These are phyloP conservation scores for Caenorhabditis sp. DNA, from an alignment of 2,888 invertebrate species.

Conservation along the genomic window DNA sequence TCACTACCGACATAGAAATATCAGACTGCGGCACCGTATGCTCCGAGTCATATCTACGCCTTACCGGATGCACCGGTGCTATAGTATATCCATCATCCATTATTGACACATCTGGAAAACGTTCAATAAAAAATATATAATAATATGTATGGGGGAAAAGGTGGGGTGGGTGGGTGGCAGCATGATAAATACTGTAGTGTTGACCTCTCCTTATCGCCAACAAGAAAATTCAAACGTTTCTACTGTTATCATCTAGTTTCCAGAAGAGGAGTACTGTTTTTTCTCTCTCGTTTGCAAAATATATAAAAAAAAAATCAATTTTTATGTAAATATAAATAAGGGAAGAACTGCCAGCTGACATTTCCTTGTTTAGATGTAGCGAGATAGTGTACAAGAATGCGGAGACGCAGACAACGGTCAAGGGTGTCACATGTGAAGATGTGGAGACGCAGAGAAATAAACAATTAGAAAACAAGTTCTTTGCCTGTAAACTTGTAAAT, in stretches of 20 bases:
- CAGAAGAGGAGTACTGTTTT: too few relatives aligned
- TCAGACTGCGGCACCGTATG: conserved; percentile 49
- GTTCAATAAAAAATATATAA: not conserved
- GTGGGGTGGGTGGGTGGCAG: too few relatives aligned
- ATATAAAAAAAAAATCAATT: too few relatives aligned
- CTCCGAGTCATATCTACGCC: conserved; percentile 32
- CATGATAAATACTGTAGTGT: not conserved
- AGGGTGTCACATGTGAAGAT: not conserved
- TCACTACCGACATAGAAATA: conserved; percentile 60
- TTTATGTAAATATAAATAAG: too few relatives aligned
- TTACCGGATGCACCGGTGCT: conserved; percentile 24
- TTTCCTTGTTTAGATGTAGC: not conserved
- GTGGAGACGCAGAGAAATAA: not conserved
- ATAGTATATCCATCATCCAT: not conserved
- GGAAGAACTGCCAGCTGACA: too few relatives aligned
- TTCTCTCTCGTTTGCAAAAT: too few relatives aligned
- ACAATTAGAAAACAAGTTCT: not conserved
- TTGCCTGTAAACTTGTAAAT: not conserved
- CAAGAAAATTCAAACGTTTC: too few relatives aligned
- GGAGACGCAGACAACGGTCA: not conserved
- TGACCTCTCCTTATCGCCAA: too few relatives aligned
- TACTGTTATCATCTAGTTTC: too few relatives aligned
- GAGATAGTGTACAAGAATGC: not conserved
- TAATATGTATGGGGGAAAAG: not conserved
- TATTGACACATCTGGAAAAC: not conserved